A percentile compares a stretch with the other conserved stretches of the same genome.
phyloP scores from a whole-genome alignment of 1,140 invertebrate species.

The Leptinotarsa lineolata region DNA sequence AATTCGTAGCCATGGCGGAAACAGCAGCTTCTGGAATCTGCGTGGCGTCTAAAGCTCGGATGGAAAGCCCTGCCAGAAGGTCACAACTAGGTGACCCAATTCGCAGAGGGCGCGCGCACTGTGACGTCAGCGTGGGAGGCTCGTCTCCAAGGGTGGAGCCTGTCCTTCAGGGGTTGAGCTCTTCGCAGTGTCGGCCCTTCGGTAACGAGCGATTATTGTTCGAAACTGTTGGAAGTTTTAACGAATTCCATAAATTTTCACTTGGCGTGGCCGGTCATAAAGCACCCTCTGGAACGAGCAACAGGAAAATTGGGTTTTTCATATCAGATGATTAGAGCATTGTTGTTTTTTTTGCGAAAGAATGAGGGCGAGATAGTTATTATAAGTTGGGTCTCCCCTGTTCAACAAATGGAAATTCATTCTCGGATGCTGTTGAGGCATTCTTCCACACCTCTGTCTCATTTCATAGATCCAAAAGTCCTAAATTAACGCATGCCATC shows the following conservation, averaged over 20 bases:
- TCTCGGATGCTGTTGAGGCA: too few species aligned
- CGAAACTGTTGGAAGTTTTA: constrained; percentile 5
- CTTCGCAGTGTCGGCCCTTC: background rate
- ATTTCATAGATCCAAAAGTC: too few species aligned
- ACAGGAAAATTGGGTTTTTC: background rate
- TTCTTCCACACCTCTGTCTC: too few species aligned
- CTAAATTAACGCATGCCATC: too few species aligned
- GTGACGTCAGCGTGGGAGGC: constrained; percentile 48
- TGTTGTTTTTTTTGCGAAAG: too few species aligned
- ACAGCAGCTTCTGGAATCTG: constrained; percentile 48
- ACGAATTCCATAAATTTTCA: constrained; percentile 6
- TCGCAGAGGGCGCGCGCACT: constrained; percentile 46
- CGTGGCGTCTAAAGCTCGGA: constrained; percentile 45
- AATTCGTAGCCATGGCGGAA: constrained; percentile 50
- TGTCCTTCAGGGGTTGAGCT: constrained; percentile 20
- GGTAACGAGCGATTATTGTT: background rate
- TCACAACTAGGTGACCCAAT: constrained; percentile 53
- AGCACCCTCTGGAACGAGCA: background rate
- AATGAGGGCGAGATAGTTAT: too few species aligned
- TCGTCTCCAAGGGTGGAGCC: constrained; percentile 40
- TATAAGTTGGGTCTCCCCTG: too few species aligned
- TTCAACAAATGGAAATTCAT: too few species aligned
- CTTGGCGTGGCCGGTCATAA: background rate
- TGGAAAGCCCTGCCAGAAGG: constrained; percentile 45
- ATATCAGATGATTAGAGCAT: too few species aligned